Percentiles rank a stretch among this genome's conserved stretches.
Conservation (phyloP, 2,797 vertebrate genomes). For the Harpagifer antarcticus region DNA sequence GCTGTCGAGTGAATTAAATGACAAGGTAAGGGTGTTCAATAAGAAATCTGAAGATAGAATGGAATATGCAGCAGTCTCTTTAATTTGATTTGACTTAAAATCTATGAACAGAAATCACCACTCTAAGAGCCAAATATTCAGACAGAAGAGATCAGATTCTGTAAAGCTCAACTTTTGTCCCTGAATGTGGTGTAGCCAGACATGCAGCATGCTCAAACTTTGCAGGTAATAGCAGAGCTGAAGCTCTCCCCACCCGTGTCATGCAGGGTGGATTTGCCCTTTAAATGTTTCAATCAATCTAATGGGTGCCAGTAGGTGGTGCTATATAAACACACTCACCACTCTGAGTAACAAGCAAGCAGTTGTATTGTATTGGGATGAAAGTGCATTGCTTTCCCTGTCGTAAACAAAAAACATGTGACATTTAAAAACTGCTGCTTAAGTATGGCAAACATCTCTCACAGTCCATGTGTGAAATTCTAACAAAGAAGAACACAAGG, state of each 20-base stretch:
- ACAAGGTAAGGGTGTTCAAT: background rate
- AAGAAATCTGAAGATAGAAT: background rate
- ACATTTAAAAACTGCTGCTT: background rate
- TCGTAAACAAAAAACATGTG: slow-evolving; percentile 28
- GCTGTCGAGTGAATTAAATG: slow-evolving; percentile 27
- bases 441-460: slow-evolving; percentile 3
- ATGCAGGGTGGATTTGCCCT: background rate
- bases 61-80: background rate
- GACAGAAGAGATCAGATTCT: background rate
- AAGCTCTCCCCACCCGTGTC: background rate
- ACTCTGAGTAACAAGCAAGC: background rate
- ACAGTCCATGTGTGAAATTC: slow-evolving; percentile 23
- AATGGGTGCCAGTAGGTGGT: slow-evolving; percentile 66
- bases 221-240: background rate
- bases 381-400: slow-evolving; percentile 2
- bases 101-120: background rate
- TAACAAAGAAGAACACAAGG: slow-evolving; percentile 21
- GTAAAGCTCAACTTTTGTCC: background rate
- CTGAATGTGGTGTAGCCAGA: background rate
- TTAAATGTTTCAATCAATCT: slow-evolving; percentile 6
- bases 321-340: slow-evolving; percentile 42
- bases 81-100: background rate
- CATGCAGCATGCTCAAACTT: background rate
- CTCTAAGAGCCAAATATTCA: background rate
- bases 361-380: background rate